These are phyloP conservation scores for Mus spretus DNA, from an alignment of 2,797 vertebrate genomes.

Conservation along the genomic window DNA sequence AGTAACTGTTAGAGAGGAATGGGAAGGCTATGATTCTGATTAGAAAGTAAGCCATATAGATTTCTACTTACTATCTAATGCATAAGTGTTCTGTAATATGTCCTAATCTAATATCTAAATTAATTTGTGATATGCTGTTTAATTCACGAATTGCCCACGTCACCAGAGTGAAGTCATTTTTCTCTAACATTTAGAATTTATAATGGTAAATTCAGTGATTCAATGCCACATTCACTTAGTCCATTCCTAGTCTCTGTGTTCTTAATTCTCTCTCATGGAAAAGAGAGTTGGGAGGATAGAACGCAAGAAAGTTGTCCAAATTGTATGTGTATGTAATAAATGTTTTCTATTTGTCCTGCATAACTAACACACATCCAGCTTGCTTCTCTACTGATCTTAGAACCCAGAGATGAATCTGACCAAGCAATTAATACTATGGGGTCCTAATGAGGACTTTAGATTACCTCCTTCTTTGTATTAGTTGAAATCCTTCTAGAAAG, in stretches of 20 bases:
- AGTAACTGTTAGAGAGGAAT: constrained; percentile 20
- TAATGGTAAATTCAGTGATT: background rate
- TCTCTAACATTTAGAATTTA: constrained; percentile 54
- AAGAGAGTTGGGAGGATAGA: fast-evolving
- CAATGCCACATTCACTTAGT: background rate
- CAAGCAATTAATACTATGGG: background rate
- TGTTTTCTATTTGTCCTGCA: constrained; percentile 50
- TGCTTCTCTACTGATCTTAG: background rate
- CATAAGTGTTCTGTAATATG: constrained; percentile 45
- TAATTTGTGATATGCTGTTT: constrained; percentile 45
- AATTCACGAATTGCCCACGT: background rate
- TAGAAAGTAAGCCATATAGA: constrained; percentile 24
- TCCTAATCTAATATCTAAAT: constrained; percentile 71
- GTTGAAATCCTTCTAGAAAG: background rate
- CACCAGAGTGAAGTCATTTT: background rate
- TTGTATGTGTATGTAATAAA: constrained; percentile 37
- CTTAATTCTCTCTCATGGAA: constrained; percentile 30
- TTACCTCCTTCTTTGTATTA: background rate
- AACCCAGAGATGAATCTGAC: background rate
- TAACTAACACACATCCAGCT: constrained; percentile 19
- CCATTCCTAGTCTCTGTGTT: constrained; percentile 26
- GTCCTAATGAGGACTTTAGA: background rate
- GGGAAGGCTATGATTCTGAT: constrained; percentile 13
- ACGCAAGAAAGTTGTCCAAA: background rate
- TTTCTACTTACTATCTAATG: constrained; percentile 8